Conservation (phyloP, 1,140 invertebrate genomes). For the Achroia grisella region DNA sequence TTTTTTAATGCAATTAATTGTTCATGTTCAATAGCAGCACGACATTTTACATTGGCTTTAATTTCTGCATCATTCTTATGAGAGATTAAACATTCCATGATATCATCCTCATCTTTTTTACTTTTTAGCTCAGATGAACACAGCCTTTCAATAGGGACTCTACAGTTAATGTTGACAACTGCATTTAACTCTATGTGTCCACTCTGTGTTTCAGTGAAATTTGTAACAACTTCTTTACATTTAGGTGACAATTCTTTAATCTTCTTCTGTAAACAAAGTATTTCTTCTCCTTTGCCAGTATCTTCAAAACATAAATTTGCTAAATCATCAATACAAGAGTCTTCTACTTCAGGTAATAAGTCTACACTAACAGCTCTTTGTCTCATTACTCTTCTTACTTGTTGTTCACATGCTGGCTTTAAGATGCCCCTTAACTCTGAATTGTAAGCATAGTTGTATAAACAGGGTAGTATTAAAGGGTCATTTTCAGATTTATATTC, state of each 20-base stretch:
- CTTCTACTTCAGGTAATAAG: conserved; percentile 95
- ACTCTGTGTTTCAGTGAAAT: conserved; percentile 93
- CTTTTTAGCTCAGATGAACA: conserved; percentile 82
- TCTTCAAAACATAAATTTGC: conserved; percentile 88
- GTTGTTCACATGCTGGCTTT: conserved; percentile 79
- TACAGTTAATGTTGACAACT: conserved; percentile 87
- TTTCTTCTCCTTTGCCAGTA: conserved; percentile 89
- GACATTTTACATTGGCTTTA: conserved; percentile 87
- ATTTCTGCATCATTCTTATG: conserved; percentile 91
- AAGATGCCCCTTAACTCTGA: conserved; percentile 79
- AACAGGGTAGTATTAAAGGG: conserved; percentile 91
- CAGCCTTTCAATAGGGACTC: conserved; percentile 86
- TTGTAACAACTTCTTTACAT: conserved; percentile 85
- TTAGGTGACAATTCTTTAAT: conserved; percentile 79
- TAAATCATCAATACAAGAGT: conserved; percentile 90
- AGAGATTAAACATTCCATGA: conserved; percentile 95
- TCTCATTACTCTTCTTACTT: conserved; percentile 93
- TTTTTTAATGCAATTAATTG: conserved; percentile 94
- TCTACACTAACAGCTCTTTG: conserved; percentile 93
- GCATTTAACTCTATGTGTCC: conserved; percentile 90
- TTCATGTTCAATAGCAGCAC: conserved; percentile 95
- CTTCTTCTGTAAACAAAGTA: conserved; percentile 94
- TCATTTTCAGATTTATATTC: conserved; percentile 72
- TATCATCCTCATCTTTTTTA: conserved; percentile 85
- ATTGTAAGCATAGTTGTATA: conserved; percentile 91